A percentile compares a stretch with the other conserved stretches of the same genome.
Evolutionary conservation across 2,797 vertebrate species (phyloP).

Genomic region (Gadopsis bispinosus): DNA sequence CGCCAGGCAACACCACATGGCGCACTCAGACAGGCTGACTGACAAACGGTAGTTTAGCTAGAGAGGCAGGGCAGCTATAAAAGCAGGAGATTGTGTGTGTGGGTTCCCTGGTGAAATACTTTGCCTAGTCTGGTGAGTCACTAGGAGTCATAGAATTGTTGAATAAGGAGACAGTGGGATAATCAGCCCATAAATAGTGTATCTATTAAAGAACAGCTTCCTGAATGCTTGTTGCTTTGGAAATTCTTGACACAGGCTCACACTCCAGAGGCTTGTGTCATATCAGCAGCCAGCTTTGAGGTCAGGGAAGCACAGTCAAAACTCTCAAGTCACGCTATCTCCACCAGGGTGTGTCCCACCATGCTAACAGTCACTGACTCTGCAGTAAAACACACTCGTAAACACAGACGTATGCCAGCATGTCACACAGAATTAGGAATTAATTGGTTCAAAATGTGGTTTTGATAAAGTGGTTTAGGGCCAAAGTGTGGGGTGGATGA

Average conservation of each 20-base stretch:
- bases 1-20: neutral
- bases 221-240: conserved; percentile 26
- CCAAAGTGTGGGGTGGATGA: neutral
- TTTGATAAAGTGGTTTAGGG: conserved; percentile 3
- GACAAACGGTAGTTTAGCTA: conserved; percentile 3
- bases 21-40: neutral
- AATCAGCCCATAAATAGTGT: conserved; percentile 1
- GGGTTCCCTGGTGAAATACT: conserved; percentile 12
- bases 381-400: conserved; percentile 23
- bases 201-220: conserved; percentile 22
- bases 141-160: neutral
- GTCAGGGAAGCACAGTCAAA: conserved; percentile 43
- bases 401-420: conserved; percentile 26
- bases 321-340: conserved; percentile 51
- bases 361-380: conserved; percentile 3
- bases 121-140: neutral
- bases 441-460: conserved; percentile 37
- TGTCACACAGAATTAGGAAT: conserved; percentile 18
- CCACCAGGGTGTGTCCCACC: conserved; percentile 35
- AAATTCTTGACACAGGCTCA: conserved; percentile 26
- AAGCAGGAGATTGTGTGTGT: neutral
- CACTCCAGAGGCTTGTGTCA: conserved; percentile 29
- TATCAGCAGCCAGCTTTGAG: conserved; percentile 48
- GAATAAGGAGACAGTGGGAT: neutral
- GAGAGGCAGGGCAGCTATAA: neutral